Evolutionary conservation across 2,888 invertebrate species (phyloP), one percentile per base, ranked within the genome.

Genomic region (Frankliniella intonsa): DNA sequence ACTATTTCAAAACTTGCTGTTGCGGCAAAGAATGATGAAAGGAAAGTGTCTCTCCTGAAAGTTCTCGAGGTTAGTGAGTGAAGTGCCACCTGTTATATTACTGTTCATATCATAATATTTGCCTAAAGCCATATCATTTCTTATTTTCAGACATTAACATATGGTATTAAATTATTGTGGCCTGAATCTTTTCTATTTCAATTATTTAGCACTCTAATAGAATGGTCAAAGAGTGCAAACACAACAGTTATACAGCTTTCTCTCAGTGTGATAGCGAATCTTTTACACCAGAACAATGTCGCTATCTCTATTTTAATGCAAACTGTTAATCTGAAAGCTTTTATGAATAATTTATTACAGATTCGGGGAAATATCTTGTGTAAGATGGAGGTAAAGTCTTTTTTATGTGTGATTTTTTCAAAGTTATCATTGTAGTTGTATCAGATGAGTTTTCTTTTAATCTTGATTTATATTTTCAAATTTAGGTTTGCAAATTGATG

Each of bases 301-400:
- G 69, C 25, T 25, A 22, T 22, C 22, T 25, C 12, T 25, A 25
- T 12, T 3, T 76, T 76, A 5, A 76, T 76, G 9, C 22, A 76
- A 25, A 25, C 69, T 25, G 69, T 76, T 2, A 25, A 22, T 8
- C 1, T 76, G 2, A 76, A 76, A 25, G 22, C 22, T 22, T 76
- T 76, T 0, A 76, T 76, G 69, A 76, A 9, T 25, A 22, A 25
- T 25, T 76, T 76, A 76, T 12, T 76, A 1, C 22, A 12, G 22
- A 10, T 76, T n/a, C n/a, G 12, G 12, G 25, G 25, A 2, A 76
- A 76, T 22, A n/a, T 22, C 5, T 12, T 0, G 8, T 22, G n/a
- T 10, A 76, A 76, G 25, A 25, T 76, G 69, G 69, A 76, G 69
- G 69, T 76, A 76, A 55, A 55, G 55, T 55, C 5, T 55, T 55